Conservation (phyloP, 2,888 invertebrate genomes). For the Nasonia oneida region DNA sequence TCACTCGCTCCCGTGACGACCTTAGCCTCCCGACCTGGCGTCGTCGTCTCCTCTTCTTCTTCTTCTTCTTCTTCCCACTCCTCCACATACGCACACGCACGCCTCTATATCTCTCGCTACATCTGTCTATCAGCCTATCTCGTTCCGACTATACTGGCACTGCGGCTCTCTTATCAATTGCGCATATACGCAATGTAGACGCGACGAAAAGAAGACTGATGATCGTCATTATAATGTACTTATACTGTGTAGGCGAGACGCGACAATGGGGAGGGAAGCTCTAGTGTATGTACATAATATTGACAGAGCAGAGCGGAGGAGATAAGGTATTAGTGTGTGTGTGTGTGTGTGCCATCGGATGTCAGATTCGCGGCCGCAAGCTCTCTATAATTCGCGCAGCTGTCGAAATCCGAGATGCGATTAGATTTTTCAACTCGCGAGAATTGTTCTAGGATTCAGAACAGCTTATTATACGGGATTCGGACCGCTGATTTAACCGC, state of each 20-base stretch:
- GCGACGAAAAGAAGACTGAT: background rate
- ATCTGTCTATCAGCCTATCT: background rate
- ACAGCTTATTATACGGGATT: background rate
- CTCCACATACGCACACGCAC: background rate
- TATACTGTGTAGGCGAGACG: background rate
- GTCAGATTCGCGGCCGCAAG: background rate
- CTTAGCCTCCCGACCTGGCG: slow-evolving; percentile 43
- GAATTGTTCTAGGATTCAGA: background rate
- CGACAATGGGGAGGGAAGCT: background rate
- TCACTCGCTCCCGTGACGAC: slow-evolving; percentile 27
- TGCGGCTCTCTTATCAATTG: background rate
- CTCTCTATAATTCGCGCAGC: background rate
- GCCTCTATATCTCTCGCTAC: background rate
- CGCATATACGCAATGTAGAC: background rate
- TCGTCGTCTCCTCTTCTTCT: slow-evolving; percentile 7
- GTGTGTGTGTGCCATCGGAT: background rate
- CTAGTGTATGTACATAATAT: background rate
- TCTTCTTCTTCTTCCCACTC: background rate
- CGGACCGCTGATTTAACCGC: background rate
- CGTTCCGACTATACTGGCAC: background rate
- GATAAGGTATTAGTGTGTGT: background rate
- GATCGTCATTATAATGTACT: slow-evolving; percentile 11
- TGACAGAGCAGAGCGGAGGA: background rate
- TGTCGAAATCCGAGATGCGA: background rate
- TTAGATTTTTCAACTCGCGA: background rate